Evolutionary conservation across 92 coral and sea anemone species (phyloP).

Genomic region (Muricea muricata): DNA sequence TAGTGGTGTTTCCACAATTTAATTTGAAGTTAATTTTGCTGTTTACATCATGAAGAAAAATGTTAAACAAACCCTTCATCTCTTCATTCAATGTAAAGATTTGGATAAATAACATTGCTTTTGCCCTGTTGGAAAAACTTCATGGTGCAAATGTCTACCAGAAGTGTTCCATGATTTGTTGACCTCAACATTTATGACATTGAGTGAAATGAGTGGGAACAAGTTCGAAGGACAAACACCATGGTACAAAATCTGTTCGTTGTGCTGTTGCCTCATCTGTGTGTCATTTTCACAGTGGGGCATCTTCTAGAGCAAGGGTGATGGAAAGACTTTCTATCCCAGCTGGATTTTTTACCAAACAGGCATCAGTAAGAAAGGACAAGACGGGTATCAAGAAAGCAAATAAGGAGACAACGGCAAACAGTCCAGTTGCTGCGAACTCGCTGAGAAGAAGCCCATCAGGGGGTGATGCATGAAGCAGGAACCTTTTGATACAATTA

Average conservation of each 20-base stretch:
- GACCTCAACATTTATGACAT: slow-evolving; percentile 27
- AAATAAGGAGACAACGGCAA: slow-evolving; percentile 15
- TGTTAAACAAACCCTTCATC: slow-evolving; percentile 49
- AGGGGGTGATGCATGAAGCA: slow-evolving; percentile 42
- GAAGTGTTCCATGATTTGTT: slow-evolving; percentile 44
- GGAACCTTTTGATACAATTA: slow-evolving; percentile 46
- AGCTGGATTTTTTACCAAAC: slow-evolving; percentile 34
- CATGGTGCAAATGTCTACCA: slow-evolving; percentile 53
- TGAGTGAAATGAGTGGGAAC: slow-evolving; percentile 40
- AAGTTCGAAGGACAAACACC: slow-evolving; percentile 35
- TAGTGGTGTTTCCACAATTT: too few species aligned
- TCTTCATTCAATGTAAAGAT: slow-evolving; percentile 39
- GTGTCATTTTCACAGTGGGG: slow-evolving; percentile 58
- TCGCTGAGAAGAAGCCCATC: slow-evolving; percentile 49
- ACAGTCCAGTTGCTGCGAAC: slow-evolving; percentile 7
- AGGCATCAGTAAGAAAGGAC: slow-evolving; percentile 39
- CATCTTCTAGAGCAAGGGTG: slow-evolving; percentile 42
- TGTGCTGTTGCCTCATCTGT: slow-evolving; percentile 52
- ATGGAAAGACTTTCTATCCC: slow-evolving; percentile 38
- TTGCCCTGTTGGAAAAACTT: slow-evolving; percentile 39
- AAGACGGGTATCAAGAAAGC: slow-evolving; percentile 36
- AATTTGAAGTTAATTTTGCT: too few species aligned
- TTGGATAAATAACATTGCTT: slow-evolving; percentile 40
- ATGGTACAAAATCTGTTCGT: slow-evolving; percentile 33
- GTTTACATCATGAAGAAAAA: slow-evolving; percentile 51